Evolutionary conservation across 1,140 invertebrate species (phyloP).

Genomic region (Eurosta solidaginis): DNA sequence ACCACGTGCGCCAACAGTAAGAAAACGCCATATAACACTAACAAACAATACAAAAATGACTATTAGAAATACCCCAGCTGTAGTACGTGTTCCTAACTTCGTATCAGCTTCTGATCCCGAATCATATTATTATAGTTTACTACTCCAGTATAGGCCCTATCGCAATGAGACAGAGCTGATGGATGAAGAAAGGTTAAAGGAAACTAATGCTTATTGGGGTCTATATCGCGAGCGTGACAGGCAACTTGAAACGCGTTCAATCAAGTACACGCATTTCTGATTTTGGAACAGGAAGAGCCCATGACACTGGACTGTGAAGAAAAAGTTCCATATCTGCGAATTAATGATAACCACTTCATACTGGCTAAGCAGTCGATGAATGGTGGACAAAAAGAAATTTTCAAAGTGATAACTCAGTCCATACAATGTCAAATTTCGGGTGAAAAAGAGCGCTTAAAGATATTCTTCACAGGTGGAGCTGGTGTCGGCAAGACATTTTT

Average conservation of each 20-base stretch:
- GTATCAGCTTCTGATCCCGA: conserved; percentile 46
- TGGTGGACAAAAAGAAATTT: background rate
- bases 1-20: no score
- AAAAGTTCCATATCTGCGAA: no score
- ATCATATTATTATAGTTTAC: conserved; percentile 50
- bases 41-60: conserved; percentile 42
- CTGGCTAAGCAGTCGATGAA: background rate
- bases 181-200: background rate
- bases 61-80: conserved; percentile 36
- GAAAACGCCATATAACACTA: conserved; percentile 32
- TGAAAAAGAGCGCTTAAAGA: background rate
- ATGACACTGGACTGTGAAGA: no score
- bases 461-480: background rate
- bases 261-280: no score
- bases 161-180: background rate
- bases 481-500: background rate
- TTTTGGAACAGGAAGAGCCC: no score
- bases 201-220: no score
- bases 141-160: conserved; percentile 35
- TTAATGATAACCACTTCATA: no score
- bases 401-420: background rate
- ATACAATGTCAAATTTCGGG: background rate
- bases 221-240: no score
- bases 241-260: no score
- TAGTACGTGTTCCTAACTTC: conserved; percentile 51